phyloP scores from a whole-genome alignment of 1,140 invertebrate genomes.

The Brachionus asplanchnoidis region DNA sequence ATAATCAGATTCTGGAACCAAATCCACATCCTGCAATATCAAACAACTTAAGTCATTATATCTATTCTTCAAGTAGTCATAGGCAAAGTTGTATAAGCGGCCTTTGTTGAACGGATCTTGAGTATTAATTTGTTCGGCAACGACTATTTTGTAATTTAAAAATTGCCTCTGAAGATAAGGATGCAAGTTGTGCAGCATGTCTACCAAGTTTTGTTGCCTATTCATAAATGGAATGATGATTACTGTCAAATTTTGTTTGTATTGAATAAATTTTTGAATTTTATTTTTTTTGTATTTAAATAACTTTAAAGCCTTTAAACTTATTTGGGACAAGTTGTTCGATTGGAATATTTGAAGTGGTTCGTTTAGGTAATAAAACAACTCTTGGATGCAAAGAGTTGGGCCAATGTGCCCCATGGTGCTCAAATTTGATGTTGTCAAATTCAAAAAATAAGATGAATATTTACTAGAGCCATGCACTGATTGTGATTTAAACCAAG shows the following conservation, averaged over 20 bases:
- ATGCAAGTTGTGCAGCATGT: slow-evolving; percentile 80
- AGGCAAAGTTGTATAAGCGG: slow-evolving; percentile 14
- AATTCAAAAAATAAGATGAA: not conserved
- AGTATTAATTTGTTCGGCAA: slow-evolving; percentile 70
- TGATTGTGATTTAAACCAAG: not conserved
- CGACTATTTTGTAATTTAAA: slow-evolving; percentile 79
- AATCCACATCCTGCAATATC: slow-evolving; percentile 86
- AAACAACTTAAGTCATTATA: slow-evolving; percentile 62
- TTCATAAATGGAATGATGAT: slow-evolving; percentile 83
- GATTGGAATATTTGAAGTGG: not conserved
- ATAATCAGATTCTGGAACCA: slow-evolving; percentile 75
- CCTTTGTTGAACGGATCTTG: slow-evolving; percentile 26
- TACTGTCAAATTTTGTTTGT: not conserved
- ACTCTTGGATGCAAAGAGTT: not conserved
- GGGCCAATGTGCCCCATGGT: not conserved
- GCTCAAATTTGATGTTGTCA: not conserved
- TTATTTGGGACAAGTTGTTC: not conserved
- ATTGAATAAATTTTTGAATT: not conserved
- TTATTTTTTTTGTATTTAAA: not conserved
- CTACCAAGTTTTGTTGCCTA: slow-evolving; percentile 68
- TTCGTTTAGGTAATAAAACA: not conserved
- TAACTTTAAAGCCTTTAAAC: not conserved
- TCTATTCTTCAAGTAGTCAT: not conserved
- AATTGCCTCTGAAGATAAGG: slow-evolving; percentile 77
- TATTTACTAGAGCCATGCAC: not conserved